A percentile compares a stretch with the other conserved stretches of the same genome.
Conservation (phyloP, 2,797 vertebrate genomes). For the Petrocephalus sullivani region DNA sequence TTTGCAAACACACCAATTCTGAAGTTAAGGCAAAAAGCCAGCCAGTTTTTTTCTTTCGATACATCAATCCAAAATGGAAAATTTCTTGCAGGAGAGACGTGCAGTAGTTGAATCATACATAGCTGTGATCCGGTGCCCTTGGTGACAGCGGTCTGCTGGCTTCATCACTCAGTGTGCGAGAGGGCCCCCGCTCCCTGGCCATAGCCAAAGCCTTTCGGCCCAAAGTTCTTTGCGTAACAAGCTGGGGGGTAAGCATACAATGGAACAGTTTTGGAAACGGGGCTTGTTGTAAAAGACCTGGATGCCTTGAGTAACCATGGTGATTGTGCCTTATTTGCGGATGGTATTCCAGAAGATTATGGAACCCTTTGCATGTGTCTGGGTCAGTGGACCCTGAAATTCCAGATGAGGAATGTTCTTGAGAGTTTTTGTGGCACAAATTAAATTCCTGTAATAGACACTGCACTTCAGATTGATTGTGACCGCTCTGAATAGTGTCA, state of each 20-base stretch:
- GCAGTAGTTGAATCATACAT: background rate
- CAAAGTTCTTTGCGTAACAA: constrained; percentile 95
- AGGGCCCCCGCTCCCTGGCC: constrained; percentile 90
- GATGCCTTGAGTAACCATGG: background rate
- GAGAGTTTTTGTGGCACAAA: background rate
- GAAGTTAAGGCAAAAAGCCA: background rate
- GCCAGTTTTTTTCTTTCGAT: background rate
- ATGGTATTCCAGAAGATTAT: background rate
- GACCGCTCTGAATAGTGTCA: background rate
- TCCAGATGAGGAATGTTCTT: background rate
- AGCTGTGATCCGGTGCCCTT: background rate
- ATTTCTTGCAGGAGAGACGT: background rate
- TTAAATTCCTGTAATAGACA: background rate
- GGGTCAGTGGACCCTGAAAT: background rate
- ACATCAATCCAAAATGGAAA: background rate
- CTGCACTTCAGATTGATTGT: background rate
- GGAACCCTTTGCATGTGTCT: background rate
- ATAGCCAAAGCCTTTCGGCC: constrained; percentile 90
- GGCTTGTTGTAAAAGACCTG: background rate
- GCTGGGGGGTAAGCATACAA: constrained; percentile 54
- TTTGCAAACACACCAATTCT: background rate
- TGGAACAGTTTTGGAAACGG: background rate
- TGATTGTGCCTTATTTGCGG: background rate
- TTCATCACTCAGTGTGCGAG: constrained; percentile 76
- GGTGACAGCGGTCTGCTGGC: background rate